phyloP scores from a whole-genome alignment of 92 coral and sea anemone species.

The Pocillopora meandrina region DNA sequence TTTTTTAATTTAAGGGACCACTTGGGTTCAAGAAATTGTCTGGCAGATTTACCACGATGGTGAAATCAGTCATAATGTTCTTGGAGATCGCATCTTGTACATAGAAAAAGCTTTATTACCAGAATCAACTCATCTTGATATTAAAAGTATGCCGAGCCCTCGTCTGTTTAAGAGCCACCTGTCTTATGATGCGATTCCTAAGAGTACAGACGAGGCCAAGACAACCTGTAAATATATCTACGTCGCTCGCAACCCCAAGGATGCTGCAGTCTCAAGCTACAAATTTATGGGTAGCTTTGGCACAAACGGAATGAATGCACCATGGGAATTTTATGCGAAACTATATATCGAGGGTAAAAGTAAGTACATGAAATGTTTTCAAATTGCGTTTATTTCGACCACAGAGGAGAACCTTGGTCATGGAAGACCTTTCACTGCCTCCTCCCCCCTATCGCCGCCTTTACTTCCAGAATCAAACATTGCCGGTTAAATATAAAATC shows the following conservation, averaged over 20 bases:
- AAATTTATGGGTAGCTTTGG: constrained; percentile 11
- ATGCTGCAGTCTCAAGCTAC: constrained; percentile 43
- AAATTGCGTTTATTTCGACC: neutral
- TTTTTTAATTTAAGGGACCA: constrained; percentile 31
- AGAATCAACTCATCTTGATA: constrained; percentile 1
- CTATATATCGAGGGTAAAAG: constrained; percentile 32
- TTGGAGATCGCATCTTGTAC: constrained; percentile 33
- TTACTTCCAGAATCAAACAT: too few relatives aligned
- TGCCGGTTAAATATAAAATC: too few relatives aligned
- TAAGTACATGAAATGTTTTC: neutral
- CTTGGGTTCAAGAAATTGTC: constrained; percentile 53
- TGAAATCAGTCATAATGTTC: constrained; percentile 6
- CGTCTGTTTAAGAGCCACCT: constrained; percentile 49
- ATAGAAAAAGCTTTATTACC: constrained; percentile 25
- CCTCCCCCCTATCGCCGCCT: too few relatives aligned
- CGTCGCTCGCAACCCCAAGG: constrained; percentile 59
- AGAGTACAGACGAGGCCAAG: constrained; percentile 14
- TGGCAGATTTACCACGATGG: constrained; percentile 61
- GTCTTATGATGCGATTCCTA: constrained; percentile 33
- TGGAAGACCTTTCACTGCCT: too few relatives aligned
- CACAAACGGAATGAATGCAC: constrained; percentile 8
- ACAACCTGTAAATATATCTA: constrained; percentile 41
- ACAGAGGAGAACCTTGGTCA: too few relatives aligned
- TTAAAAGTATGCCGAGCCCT: constrained; percentile 35
- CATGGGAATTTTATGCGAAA: constrained; percentile 40